phyloP scores from a whole-genome alignment of 1,140 invertebrate genomes.

The Papilio polytes region DNA sequence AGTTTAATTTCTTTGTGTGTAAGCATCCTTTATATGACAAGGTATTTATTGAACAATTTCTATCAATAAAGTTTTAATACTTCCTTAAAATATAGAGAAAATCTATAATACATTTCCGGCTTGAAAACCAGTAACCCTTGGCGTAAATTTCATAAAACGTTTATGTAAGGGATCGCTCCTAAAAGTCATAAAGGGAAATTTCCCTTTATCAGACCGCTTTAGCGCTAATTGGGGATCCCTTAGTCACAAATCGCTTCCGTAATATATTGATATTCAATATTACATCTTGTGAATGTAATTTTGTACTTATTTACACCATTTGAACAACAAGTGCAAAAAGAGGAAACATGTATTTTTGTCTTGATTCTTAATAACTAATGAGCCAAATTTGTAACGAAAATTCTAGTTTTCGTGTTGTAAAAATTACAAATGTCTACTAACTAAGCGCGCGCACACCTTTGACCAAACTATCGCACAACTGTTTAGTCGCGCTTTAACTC shows the following conservation, averaged over 20 bases:
- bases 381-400: too few relatives aligned
- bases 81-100: not conserved
- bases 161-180: constrained; percentile 17
- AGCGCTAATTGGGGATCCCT: constrained; percentile 11
- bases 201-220: constrained; percentile 1
- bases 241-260: not conserved
- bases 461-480: too few relatives aligned
- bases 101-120: not conserved
- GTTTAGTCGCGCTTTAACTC: too few relatives aligned
- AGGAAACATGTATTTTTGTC: too few relatives aligned
- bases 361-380: too few relatives aligned
- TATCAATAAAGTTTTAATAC: too few relatives aligned
- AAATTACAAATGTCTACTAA: too few relatives aligned
- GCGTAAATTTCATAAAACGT: constrained; percentile 8
- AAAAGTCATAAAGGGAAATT: constrained; percentile 6
- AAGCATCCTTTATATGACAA: too few relatives aligned
- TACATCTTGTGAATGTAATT: not conserved
- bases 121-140: not conserved
- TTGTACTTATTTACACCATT: not conserved
- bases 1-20: too few relatives aligned
- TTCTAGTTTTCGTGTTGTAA: too few relatives aligned
- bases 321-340: not conserved
- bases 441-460: too few relatives aligned
- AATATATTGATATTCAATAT: not conserved
- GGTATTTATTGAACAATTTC: too few relatives aligned